A percentile compares a stretch with the other conserved stretches of the same genome.
Evolutionary conservation across 2,888 invertebrate genomes (phyloP).

Genomic region (Eupithecia tripunctaria): DNA sequence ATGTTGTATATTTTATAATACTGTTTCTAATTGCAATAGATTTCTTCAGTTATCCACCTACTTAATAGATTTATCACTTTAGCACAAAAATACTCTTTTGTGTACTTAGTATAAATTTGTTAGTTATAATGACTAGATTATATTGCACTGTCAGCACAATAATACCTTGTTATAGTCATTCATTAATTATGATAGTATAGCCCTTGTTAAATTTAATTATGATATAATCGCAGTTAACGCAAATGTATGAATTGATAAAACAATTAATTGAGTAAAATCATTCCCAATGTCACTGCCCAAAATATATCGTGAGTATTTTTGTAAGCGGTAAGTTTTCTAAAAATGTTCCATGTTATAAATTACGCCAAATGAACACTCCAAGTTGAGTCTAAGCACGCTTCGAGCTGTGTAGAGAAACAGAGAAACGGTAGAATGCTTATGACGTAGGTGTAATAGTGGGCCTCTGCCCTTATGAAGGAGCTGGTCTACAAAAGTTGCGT

Average conservation of each 20-base stretch:
- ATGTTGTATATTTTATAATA: conserved; percentile 32
- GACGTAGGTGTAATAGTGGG: conserved; percentile 24
- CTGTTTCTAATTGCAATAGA: conserved; percentile 28
- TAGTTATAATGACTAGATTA: conserved; percentile 50
- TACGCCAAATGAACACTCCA: conserved; percentile 62
- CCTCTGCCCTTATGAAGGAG: conserved; percentile 21
- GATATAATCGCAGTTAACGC: conserved; percentile 38
- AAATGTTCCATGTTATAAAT: conserved; percentile 56
- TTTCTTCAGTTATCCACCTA: conserved; percentile 18
- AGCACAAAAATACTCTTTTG: conserved; percentile 61
- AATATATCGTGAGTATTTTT: conserved; percentile 61
- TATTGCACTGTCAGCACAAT: conserved; percentile 75
- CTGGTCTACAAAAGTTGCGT: neutral
- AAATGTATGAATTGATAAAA: conserved; percentile 64
- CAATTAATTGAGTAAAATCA: conserved; percentile 39
- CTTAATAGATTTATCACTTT: conserved; percentile 50
- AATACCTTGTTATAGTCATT: conserved; percentile 57
- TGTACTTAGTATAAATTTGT: conserved; percentile 58
- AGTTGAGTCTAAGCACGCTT: conserved; percentile 65
- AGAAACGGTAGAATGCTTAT: conserved; percentile 26
- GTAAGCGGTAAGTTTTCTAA: conserved; percentile 51
- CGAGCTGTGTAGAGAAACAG: conserved; percentile 47
- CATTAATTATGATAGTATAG: conserved; percentile 45
- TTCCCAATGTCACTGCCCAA: conserved; percentile 66
- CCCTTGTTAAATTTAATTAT: conserved; percentile 51